Evolutionary conservation across 2,797 vertebrate species (phyloP).

Genomic region (Falco concolor): DNA sequence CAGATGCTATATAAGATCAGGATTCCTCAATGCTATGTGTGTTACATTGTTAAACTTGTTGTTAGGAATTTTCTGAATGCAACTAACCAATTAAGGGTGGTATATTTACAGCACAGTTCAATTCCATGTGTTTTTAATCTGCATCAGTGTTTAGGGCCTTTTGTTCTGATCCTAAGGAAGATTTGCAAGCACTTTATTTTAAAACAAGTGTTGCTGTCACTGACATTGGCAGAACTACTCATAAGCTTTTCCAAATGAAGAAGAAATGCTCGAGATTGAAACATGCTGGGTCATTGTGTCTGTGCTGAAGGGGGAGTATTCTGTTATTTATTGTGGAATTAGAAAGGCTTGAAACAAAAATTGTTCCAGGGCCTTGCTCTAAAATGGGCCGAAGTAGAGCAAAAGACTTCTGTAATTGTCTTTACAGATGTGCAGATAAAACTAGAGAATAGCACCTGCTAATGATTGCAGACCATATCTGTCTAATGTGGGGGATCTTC

Average conservation of each 20-base stretch:
- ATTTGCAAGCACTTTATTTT: neutral
- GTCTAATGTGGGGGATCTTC: neutral
- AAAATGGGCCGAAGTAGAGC: neutral
- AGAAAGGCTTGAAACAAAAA: neutral
- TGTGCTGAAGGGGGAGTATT: neutral
- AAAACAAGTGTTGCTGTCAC: neutral
- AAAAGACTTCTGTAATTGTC: neutral
- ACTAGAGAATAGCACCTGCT: neutral
- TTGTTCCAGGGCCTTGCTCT: neutral
- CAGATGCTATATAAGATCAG: neutral
- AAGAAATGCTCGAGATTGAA: neutral
- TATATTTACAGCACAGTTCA: neutral
- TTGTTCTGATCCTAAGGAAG: neutral
- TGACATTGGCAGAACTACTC: neutral
- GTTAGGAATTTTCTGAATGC: neutral
- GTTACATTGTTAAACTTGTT: neutral
- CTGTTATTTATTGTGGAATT: neutral
- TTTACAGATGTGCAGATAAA: neutral
- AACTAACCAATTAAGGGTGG: neutral
- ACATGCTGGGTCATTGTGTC: neutral
- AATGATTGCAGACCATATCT: neutral
- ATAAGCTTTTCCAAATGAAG: neutral
- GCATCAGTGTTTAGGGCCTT: neutral
- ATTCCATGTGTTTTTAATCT: neutral
- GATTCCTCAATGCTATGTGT: neutral